Conservation (phyloP, 2,797 vertebrate species). For the Anabacerthia variegaticeps region DNA sequence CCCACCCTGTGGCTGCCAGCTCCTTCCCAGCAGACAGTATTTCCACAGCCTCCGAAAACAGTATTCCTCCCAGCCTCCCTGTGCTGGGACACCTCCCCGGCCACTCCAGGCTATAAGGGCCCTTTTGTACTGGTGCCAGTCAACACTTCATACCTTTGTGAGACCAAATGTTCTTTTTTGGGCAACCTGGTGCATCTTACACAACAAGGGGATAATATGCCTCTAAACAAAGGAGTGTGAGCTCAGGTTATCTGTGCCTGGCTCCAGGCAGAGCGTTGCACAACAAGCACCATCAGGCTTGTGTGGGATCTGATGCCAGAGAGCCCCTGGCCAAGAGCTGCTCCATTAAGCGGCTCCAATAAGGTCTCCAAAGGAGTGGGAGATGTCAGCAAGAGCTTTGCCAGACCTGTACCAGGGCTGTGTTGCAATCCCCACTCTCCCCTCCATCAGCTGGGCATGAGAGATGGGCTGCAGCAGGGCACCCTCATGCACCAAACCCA, state of each 20-base stretch:
- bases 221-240: background rate
- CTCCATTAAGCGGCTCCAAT: background rate
- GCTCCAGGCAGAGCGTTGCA: background rate
- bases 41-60: background rate
- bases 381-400: background rate
- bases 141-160: background rate
- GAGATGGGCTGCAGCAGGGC: background rate
- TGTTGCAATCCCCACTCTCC: rapidly evolving
- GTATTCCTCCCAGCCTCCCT: background rate
- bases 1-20: background rate
- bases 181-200: background rate
- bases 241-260: background rate
- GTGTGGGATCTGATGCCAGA: rapidly evolving
- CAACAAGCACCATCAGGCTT: background rate
- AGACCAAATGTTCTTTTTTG: background rate
- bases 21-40: rapidly evolving
- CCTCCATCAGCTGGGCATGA: rapidly evolving
- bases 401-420: rapidly evolving
- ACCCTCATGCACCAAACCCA: rapidly evolving
- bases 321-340: rapidly evolving
- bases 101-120: background rate
- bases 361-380: background rate
- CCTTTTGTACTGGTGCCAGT: background rate
- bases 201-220: background rate
- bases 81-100: background rate